Evolutionary conservation across 2,888 invertebrate species (phyloP).

Genomic region (Rotaria macrura): DNA sequence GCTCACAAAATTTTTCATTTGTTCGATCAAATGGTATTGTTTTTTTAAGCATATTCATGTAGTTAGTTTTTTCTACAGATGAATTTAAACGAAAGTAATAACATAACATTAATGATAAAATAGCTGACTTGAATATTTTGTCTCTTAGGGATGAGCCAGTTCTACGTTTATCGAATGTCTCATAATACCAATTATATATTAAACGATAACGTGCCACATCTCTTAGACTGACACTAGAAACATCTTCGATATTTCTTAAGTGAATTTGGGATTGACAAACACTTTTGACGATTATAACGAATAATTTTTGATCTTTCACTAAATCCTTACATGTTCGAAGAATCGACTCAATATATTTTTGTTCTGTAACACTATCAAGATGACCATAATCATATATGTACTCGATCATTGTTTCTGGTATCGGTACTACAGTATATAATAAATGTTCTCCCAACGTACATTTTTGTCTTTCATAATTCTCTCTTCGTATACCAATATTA

Average conservation of each 20-base stretch:
- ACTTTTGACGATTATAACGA: not conserved
- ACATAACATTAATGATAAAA: not conserved
- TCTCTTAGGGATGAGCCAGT: too few species aligned
- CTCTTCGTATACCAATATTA: slow-evolving; percentile 13
- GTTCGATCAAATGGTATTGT: too few species aligned
- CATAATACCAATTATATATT: slow-evolving; percentile 12
- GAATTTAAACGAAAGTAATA: slow-evolving; percentile 6
- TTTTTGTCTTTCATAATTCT: slow-evolving; percentile 20
- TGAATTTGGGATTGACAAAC: slow-evolving; percentile 7
- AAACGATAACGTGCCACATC: slow-evolving; percentile 16
- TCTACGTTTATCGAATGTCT: not conserved
- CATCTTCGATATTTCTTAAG: slow-evolving; percentile 21
- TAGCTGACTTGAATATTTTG: not conserved
- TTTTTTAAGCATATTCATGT: not conserved
- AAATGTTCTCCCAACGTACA: not conserved
- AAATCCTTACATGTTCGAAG: not conserved
- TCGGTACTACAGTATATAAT: slow-evolving; percentile 22
- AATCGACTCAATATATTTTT: not conserved
- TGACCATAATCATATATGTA: slow-evolving; percentile 26
- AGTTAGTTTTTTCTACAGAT: not conserved
- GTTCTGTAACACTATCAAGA: not conserved
- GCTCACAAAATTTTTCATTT: not conserved
- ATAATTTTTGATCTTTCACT: not conserved
- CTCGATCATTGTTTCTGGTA: slow-evolving; percentile 20
- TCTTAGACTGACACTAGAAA: slow-evolving; percentile 24